These are phyloP conservation scores for Psittacula echo DNA, from an alignment of 2,797 vertebrate genomes.

Conservation along the genomic window DNA sequence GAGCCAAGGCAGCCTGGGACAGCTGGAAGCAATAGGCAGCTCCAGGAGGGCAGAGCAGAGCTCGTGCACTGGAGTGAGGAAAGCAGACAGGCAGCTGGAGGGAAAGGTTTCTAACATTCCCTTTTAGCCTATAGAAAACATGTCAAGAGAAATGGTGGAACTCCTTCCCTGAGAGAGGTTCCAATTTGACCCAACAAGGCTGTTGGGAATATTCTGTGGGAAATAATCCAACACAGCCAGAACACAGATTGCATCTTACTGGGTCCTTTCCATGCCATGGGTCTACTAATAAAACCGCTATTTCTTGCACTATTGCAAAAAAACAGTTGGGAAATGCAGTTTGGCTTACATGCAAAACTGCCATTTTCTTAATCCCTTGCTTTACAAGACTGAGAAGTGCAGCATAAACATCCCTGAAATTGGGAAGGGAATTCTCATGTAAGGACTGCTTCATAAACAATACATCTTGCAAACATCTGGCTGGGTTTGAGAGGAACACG, in stretches of 20 bases:
- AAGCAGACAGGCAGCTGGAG: not conserved
- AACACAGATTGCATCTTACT: not conserved
- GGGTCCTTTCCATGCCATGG: not conserved
- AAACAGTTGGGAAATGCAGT: not conserved
- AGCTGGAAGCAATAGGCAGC: not conserved
- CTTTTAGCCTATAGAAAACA: conserved; percentile 3
- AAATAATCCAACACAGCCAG: not conserved
- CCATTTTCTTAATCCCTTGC: not conserved
- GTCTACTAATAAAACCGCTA: not conserved
- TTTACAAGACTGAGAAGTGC: not conserved
- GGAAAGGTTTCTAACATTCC: conserved; percentile 19
- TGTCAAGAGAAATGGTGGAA: conserved; percentile 2
- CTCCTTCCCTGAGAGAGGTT: conserved; percentile 5
- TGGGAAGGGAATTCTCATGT: not conserved
- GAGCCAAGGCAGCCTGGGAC: not conserved
- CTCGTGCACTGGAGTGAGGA: not conserved
- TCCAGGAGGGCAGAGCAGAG: not conserved
- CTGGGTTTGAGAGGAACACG: not conserved
- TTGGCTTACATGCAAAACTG: not conserved
- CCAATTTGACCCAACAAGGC: not conserved
- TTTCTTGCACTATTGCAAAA: not conserved
- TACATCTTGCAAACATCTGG: conserved; percentile 20
- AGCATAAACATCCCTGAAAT: not conserved
- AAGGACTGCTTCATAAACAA: not conserved
- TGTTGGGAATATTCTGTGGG: not conserved